phyloP scores from a whole-genome alignment of 64 coral and sea anemone genomes.

The Montipora foliosa region DNA sequence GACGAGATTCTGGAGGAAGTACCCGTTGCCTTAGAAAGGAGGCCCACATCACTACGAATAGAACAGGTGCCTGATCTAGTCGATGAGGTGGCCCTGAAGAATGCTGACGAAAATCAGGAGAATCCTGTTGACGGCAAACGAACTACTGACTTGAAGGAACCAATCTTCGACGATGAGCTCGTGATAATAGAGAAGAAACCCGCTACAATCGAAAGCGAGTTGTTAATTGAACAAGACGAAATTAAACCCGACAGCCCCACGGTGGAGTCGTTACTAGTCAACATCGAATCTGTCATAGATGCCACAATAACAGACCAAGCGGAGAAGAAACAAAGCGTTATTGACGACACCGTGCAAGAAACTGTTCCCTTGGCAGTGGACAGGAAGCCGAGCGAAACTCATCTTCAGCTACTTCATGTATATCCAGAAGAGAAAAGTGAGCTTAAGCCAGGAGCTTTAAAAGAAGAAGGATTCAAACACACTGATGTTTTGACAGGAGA shows the following conservation, averaged over 20 bases:
- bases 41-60: background rate
- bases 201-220: background rate
- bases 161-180: background rate
- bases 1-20: background rate
- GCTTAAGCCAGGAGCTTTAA: background rate
- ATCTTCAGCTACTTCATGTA: background rate
- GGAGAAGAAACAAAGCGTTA: background rate
- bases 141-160: background rate
- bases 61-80: background rate
- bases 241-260: background rate
- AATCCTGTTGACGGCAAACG: background rate
- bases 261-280: background rate
- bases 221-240: background rate
- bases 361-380: background rate
- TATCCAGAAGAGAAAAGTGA: background rate
- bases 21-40: background rate
- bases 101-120: background rate
- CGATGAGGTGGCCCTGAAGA: background rate
- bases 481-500: background rate
- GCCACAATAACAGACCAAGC: background rate
- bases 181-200: background rate
- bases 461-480: background rate
- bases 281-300: background rate
- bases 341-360: conserved; percentile 23
- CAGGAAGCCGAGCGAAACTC: background rate